Evolutionary conservation across 2,888 invertebrate species (phyloP).

Genomic region (Oscheius sp.): DNA sequence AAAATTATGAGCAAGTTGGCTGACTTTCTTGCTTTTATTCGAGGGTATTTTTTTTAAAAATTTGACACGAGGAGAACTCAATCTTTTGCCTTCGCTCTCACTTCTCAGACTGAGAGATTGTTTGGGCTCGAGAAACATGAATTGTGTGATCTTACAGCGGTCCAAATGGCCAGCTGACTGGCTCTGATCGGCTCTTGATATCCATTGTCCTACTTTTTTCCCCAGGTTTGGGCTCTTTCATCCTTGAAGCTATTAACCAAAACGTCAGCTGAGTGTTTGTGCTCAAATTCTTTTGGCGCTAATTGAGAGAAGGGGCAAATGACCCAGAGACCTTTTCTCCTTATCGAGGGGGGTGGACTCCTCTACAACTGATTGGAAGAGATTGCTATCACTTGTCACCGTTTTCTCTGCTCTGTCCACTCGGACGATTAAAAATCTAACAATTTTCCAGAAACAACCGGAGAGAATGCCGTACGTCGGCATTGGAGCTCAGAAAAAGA

Average conservation of each 20-base stretch:
- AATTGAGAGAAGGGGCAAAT: background rate
- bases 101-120: no score
- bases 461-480: conserved; percentile 50
- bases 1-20: background rate
- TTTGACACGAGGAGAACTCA: no score
- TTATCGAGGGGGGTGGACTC: conserved; percentile 1
- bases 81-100: no score
- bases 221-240: background rate
- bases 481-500: conserved; percentile 41
- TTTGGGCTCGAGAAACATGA: conserved; percentile 12
- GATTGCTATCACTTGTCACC: background rate
- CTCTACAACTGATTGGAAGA: conserved; percentile 7
- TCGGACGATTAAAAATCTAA: background rate
- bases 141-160: conserved; percentile 28
- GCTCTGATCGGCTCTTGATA: conserved; percentile 14
- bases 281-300: background rate
- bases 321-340: background rate
- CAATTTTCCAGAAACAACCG: background rate
- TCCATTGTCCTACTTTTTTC: background rate
- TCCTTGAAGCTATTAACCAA: no score
- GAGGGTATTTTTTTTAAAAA: no score
- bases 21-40: no score
- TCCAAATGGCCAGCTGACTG: conserved; percentile 25
- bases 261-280: no score
- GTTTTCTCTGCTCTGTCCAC: background rate